These are phyloP conservation scores for Campylomormyrus tamandua DNA, from an alignment of 2,113 vertebrate genomes.

Conservation along the genomic window DNA sequence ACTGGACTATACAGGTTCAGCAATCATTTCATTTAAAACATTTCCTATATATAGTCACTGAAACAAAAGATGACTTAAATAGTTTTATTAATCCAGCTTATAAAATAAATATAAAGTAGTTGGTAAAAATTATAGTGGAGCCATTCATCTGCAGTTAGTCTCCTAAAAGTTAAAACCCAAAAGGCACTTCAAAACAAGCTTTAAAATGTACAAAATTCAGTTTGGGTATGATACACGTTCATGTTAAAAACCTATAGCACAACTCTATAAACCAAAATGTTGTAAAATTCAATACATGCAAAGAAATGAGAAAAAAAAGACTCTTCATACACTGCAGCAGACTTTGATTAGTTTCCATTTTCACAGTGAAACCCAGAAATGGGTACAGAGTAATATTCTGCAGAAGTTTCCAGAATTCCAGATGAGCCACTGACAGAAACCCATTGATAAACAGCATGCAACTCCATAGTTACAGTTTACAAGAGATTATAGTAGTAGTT, in stretches of 20 bases:
- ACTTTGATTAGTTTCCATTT: neutral
- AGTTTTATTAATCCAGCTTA: neutral
- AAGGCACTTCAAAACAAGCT: neutral
- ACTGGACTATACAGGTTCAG: neutral
- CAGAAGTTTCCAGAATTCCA: constrained; percentile 5
- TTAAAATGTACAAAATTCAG: neutral
- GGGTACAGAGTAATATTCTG: neutral
- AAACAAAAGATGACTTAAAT: neutral
- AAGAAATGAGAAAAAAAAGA: neutral
- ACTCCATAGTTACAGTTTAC: neutral
- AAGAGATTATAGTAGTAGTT: neutral
- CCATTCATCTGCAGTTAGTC: neutral
- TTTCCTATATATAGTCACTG: neutral
- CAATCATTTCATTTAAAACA: neutral
- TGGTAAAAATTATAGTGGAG: neutral
- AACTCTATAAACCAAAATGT: neutral
- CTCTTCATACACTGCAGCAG: neutral
- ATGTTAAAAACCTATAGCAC: neutral
- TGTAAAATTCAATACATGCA: neutral
- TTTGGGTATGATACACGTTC: neutral
- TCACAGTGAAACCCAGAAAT: neutral
- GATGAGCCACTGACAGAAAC: neutral
- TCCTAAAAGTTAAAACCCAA: neutral
- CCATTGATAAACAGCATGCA: neutral
- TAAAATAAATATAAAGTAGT: neutral